phyloP scores from a whole-genome alignment of 2,888 invertebrate genomes.

The Scotopteryx bipunctaria region DNA sequence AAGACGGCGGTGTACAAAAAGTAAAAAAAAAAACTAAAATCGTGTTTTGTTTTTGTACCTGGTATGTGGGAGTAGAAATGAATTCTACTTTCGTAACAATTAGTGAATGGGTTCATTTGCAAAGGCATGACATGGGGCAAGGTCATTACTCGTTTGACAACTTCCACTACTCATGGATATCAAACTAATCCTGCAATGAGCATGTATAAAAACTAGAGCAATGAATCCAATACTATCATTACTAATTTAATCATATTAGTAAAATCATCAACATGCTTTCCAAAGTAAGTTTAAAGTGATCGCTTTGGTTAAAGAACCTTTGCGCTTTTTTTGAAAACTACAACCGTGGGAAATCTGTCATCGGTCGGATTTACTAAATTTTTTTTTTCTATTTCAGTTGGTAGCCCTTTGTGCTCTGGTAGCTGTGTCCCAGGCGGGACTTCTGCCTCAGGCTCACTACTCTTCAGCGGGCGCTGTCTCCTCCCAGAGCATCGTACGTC shows the following conservation, averaged over 20 bases:
- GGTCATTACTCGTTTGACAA: conserved; percentile 41
- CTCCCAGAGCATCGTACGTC: conserved; percentile 65
- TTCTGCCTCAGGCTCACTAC: conserved; percentile 59
- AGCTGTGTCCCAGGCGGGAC: conserved; percentile 62
- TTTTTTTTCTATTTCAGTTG: conserved; percentile 37
- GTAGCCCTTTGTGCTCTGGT: conserved; percentile 55
- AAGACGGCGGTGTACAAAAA: no score
- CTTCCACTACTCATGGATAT: conserved; percentile 51
- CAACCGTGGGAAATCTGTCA: no score
- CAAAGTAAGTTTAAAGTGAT: conserved; percentile 61
- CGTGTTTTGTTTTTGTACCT: not conserved
- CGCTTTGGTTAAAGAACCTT: no score
- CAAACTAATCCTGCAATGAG: conserved; percentile 39
- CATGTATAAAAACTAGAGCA: conserved; percentile 55
- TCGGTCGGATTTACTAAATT: no score
- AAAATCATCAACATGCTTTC: conserved; percentile 53
- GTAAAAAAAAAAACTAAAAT: no score
- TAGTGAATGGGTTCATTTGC: conserved; percentile 42
- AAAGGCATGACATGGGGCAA: conserved; percentile 40
- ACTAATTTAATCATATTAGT: conserved; percentile 42
- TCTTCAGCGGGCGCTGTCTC: conserved; percentile 62
- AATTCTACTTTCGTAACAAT: conserved; percentile 37
- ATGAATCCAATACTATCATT: conserved; percentile 46
- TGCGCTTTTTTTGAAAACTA: no score
- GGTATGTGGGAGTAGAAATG: conserved; percentile 11